These are phyloP conservation scores for Hydraecia micacea DNA, from an alignment of 2,888 invertebrate species.

Conservation along the genomic window DNA sequence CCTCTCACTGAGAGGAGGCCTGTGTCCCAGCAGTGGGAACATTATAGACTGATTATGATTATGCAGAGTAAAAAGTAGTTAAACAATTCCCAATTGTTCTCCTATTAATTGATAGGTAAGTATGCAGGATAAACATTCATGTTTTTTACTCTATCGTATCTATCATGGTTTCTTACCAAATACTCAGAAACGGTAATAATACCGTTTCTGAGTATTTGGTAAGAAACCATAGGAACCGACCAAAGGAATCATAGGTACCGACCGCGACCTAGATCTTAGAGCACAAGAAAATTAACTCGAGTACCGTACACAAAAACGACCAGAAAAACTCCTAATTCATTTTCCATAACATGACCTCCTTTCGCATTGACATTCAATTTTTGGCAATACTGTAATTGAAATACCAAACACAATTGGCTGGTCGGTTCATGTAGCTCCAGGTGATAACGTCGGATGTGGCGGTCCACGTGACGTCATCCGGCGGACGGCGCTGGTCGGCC, in stretches of 20 bases:
- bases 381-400: slow-evolving; percentile 57
- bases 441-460: slow-evolving; percentile 82
- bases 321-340: slow-evolving; percentile 8
- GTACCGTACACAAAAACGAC: not conserved
- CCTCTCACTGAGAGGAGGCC: not conserved
- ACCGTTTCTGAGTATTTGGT: too few relatives aligned
- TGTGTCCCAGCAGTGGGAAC: not conserved
- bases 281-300: not conserved
- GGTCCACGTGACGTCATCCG: slow-evolving; percentile 83
- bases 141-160: not conserved
- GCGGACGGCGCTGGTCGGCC: slow-evolving; percentile 71
- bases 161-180: not conserved
- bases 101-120: too few relatives aligned
- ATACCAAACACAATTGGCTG: slow-evolving; percentile 54
- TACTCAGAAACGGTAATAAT: not conserved
- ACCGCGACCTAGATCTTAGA: not conserved
- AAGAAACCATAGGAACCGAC: not conserved
- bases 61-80: not conserved
- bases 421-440: slow-evolving; percentile 65
- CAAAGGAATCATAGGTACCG: too few relatives aligned
- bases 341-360: slow-evolving; percentile 31
- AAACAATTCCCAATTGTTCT: not conserved
- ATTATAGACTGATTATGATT: not conserved
- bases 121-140: not conserved
- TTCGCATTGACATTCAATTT: slow-evolving; percentile 34